These are phyloP conservation scores for Halichoerus grypus DNA, from an alignment of 2,113 vertebrate species.

Conservation along the genomic window DNA sequence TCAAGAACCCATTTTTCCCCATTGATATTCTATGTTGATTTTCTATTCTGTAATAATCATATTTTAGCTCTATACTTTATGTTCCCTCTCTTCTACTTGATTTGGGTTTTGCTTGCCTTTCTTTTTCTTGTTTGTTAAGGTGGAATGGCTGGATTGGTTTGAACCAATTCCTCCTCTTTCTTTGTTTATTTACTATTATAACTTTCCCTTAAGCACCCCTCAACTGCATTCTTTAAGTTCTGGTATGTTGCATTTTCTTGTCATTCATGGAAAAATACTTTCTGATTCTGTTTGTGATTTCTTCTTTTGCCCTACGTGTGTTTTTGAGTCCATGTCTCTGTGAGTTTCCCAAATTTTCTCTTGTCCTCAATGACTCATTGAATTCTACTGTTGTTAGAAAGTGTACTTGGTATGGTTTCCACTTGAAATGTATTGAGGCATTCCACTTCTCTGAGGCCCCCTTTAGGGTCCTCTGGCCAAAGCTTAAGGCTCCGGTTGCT, in stretches of 20 bases:
- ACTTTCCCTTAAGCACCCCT: background rate
- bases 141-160: background rate
- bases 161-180: background rate
- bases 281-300: background rate
- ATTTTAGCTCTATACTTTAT: background rate
- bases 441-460: background rate
- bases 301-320: background rate
- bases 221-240: background rate
- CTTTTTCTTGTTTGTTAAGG: background rate
- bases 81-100: background rate
- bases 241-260: background rate
- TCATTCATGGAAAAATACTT: background rate
- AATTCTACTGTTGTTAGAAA: background rate
- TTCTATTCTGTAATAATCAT: background rate
- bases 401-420: background rate
- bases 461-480: background rate
- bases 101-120: background rate
- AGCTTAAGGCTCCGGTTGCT: fast-evolving
- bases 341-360: background rate
- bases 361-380: no score
- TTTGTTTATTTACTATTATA: background rate
- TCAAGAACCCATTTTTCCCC: background rate
- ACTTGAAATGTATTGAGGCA: background rate
- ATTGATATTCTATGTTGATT: background rate
- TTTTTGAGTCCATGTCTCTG: background rate